These are phyloP conservation scores for Epistrophe eligans DNA, from an alignment of 2,888 invertebrate species.

Conservation along the genomic window DNA sequence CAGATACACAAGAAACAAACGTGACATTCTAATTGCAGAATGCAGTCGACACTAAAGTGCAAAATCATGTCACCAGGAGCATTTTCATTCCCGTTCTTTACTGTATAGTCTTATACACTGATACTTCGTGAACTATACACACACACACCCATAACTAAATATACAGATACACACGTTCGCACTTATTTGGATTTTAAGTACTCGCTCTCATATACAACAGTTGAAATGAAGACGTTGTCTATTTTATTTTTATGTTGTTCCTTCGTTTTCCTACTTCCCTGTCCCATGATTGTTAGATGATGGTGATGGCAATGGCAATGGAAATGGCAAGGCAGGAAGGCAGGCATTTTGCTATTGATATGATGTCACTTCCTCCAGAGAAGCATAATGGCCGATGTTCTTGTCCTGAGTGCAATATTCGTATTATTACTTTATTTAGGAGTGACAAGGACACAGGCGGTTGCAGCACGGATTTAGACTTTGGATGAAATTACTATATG, in stretches of 20 bases:
- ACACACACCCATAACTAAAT: neutral
- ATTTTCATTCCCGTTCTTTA: constrained; percentile 58
- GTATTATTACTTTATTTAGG: constrained; percentile 75
- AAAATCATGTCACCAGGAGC: constrained; percentile 84
- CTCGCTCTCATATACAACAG: constrained; percentile 49
- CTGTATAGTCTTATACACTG: constrained; percentile 30
- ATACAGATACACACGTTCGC: constrained; percentile 19
- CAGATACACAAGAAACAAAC: constrained; percentile 75
- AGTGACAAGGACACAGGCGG: constrained; percentile 71
- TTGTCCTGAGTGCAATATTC: constrained; percentile 73
- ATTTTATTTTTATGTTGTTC: constrained; percentile 73
- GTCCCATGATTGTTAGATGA: constrained; percentile 59
- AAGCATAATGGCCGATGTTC: constrained; percentile 71
- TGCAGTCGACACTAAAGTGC: constrained; percentile 84
- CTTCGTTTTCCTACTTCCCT: constrained; percentile 53
- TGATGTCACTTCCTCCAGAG: constrained; percentile 38
- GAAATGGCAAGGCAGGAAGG: constrained; percentile 30
- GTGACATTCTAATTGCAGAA: constrained; percentile 84
- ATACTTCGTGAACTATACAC: neutral
- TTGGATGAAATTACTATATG: constrained; percentile 43
- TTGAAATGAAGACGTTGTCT: constrained; percentile 76
- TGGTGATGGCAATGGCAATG: constrained; percentile 43
- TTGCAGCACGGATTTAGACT: constrained; percentile 63
- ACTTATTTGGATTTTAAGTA: constrained; percentile 66
- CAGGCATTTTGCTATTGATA: neutral